These are phyloP conservation scores for Podotricha telesiphe DNA, from an alignment of 2,888 invertebrate genomes.

Conservation along the genomic window DNA sequence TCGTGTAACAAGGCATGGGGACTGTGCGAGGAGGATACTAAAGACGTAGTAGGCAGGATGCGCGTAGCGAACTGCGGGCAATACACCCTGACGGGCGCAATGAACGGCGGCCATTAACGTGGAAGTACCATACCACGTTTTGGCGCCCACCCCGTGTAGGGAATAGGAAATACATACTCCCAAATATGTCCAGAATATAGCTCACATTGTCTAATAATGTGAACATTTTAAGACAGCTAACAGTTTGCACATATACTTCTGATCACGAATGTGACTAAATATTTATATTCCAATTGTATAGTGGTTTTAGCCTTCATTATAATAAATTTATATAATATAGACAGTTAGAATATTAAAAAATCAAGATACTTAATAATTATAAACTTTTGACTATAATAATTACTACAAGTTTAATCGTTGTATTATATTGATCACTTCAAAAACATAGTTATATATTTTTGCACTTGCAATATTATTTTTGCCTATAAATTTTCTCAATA, in stretches of 20 bases:
- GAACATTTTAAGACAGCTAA: neutral
- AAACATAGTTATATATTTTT: too few species aligned
- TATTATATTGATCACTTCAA: too few species aligned
- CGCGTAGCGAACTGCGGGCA: constrained; percentile 78
- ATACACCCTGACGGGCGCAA: constrained; percentile 81
- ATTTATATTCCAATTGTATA: neutral
- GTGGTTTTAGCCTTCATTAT: too few species aligned
- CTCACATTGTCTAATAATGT: neutral
- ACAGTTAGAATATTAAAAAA: neutral
- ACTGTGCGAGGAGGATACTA: constrained; percentile 69
- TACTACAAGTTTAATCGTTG: too few species aligned
- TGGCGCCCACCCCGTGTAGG: constrained; percentile 72
- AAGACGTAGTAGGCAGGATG: constrained; percentile 79
- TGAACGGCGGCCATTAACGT: constrained; percentile 78
- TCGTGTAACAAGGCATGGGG: constrained; percentile 56
- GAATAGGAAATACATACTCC: constrained; percentile 45
- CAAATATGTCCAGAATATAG: constrained; percentile 25
- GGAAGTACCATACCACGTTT: constrained; percentile 73
- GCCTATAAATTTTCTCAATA: neutral
- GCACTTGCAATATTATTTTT: too few species aligned
- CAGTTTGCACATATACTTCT: neutral
- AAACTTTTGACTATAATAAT: too few species aligned
- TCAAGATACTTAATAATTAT: too few species aligned
- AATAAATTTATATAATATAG: neutral
- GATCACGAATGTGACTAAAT: neutral